Base-by-base conservation (phyloP, 2,113 vertebrate species). In the Halcyon malimbica region DNA sequence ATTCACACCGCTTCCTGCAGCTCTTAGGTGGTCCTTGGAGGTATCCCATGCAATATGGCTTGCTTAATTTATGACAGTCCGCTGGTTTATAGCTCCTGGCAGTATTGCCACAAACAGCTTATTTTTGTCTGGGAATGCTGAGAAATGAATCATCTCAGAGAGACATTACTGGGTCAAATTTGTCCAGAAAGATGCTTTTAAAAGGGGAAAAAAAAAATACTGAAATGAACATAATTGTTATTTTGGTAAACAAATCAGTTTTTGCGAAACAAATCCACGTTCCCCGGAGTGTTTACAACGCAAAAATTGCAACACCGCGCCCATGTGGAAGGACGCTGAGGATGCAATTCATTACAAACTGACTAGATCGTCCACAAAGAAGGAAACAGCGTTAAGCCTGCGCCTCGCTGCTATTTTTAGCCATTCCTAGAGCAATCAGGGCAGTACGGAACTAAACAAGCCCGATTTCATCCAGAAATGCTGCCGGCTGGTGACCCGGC, bases 381-480 rank as follows among this genome's bases (percentile, higher is more conserved):
- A 4, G 9, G 1, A 4, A 37, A 14, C 54, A 6, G 59, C 29
- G 21, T 6, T 7, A 0, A 16, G 64, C 35, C 67, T 0, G 71
- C 4, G 2, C 1, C 68, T 10, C 14, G 19, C 59, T 11, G 63
- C 89, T 31, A 0, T 2, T 53, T 31, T 9, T 0, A 26, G 69
- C 48, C 74, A 0, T 0, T 5, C 39, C 8, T 1, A 2, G 56
- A 7, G 53, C 50, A 3, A 31, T n/a, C 44, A 3, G 6, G 51
- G 42, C 70, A 13, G 9, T 0, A 1, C 9, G 2, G 50, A 31
- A 4, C 3, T 0, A 9, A 13, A 33, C 1, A 2, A 29, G 41
- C 46, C 24, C 39, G 19, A 12, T 6, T 14, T 29, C 65, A 35
- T 6, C 16, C 53, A 2, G 24, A 16, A 39, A 14, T 1, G 4